Conservation (phyloP, 2,888 invertebrate genomes). For the Dolichomitus sp. region DNA sequence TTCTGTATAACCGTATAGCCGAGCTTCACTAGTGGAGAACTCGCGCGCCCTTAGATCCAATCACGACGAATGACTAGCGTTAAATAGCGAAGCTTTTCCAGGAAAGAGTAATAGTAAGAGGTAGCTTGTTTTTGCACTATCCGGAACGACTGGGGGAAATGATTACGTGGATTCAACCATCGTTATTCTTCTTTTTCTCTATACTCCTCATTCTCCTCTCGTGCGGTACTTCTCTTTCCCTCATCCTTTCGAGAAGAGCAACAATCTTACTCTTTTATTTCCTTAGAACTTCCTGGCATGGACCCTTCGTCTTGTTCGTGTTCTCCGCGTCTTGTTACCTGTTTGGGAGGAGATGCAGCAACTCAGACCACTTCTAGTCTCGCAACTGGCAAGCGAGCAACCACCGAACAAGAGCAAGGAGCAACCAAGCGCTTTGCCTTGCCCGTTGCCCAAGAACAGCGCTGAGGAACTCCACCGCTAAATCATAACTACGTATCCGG, state of each 20-base stretch:
- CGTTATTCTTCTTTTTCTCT: conserved; percentile 6
- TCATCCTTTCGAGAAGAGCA: neutral
- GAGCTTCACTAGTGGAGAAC: neutral
- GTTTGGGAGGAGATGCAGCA: conserved; percentile 25
- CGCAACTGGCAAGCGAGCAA: conserved; percentile 58
- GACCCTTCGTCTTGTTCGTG: conserved; percentile 41
- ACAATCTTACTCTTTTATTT: neutral
- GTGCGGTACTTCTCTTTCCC: neutral
- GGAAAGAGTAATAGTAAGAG: conserved; percentile 17
- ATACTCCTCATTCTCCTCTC: neutral
- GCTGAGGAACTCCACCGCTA: conserved; percentile 73
- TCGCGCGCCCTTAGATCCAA: conserved; percentile 30
- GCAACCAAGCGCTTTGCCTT: conserved; percentile 35
- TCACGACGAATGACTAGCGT: conserved; percentile 46
- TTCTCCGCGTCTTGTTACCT: conserved; percentile 43
- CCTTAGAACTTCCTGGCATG: conserved; percentile 18
- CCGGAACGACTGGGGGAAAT: conserved; percentile 23
- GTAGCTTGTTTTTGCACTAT: conserved; percentile 2
- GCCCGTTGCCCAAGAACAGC: conserved; percentile 61
- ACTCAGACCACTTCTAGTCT: conserved; percentile 35
- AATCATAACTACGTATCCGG: conserved; percentile 81
- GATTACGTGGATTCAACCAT: conserved; percentile 26
- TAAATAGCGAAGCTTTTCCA: conserved; percentile 35
- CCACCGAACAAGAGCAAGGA: conserved; percentile 47
- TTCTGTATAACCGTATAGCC: neutral